phyloP scores from a whole-genome alignment of 2,888 invertebrate genomes.

The Melanotus villosus region DNA sequence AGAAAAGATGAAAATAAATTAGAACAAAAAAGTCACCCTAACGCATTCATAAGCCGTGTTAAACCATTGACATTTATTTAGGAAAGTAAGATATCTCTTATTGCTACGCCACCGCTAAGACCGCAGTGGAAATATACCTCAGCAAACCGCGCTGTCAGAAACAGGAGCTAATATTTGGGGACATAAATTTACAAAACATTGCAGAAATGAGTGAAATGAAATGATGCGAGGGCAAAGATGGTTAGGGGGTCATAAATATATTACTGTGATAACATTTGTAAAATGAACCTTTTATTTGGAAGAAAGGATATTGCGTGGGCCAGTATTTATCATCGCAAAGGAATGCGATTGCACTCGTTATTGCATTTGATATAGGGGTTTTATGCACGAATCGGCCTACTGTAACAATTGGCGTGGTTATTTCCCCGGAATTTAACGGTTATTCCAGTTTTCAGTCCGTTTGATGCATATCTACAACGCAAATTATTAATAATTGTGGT shows the following conservation, averaged over 20 bases:
- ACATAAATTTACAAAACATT: slow-evolving; percentile 73
- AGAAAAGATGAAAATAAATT: slow-evolving; percentile 22
- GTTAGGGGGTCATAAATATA: slow-evolving; percentile 67
- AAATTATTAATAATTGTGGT: slow-evolving; percentile 1
- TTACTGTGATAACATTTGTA: slow-evolving; percentile 69
- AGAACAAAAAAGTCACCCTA: slow-evolving; percentile 38
- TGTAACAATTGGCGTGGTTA: slow-evolving; percentile 31
- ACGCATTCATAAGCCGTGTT: slow-evolving; percentile 51
- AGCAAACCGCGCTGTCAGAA: slow-evolving; percentile 61
- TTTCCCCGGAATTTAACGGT: slow-evolving; percentile 25
- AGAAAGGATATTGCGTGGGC: slow-evolving; percentile 65
- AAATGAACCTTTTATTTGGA: slow-evolving; percentile 68
- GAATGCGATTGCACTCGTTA: slow-evolving; percentile 61
- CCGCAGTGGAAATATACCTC: slow-evolving; percentile 62
- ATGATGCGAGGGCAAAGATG: slow-evolving; percentile 51
- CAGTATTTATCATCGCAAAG: slow-evolving; percentile 67
- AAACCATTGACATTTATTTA: slow-evolving; percentile 67
- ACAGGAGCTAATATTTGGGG: slow-evolving; percentile 70
- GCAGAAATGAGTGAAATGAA: slow-evolving; percentile 69
- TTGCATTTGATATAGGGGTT: slow-evolving; percentile 48
- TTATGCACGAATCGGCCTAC: slow-evolving; percentile 40
- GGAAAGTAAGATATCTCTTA: slow-evolving; percentile 62
- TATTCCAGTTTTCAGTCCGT: slow-evolving; percentile 11
- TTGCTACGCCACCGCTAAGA: slow-evolving; percentile 60
- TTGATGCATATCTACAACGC: neutral